These are phyloP conservation scores for Melanostoma mellinum DNA, from an alignment of 2,888 invertebrate species.

Conservation along the genomic window DNA sequence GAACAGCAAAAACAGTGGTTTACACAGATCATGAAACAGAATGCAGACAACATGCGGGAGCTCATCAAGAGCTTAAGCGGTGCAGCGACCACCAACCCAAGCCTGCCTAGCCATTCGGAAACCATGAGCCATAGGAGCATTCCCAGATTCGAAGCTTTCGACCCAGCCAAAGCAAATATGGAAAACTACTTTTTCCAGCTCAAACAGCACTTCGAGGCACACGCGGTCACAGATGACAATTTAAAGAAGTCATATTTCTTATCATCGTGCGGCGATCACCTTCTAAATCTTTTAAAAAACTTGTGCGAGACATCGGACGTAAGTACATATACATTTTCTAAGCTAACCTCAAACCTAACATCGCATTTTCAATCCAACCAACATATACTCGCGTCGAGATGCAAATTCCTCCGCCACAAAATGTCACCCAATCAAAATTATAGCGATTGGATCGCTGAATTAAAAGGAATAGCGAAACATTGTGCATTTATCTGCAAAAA, in stretches of 20 bases:
- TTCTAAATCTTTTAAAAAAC: constrained; percentile 13
- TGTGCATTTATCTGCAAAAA: constrained; percentile 48
- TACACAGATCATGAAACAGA: neutral
- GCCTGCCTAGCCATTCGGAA: too few relatives aligned
- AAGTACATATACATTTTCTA: constrained; percentile 28
- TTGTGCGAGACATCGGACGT: constrained; percentile 21
- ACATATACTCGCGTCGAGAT: constrained; percentile 45
- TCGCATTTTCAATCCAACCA: constrained; percentile 35
- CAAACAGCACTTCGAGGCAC: constrained; percentile 16
- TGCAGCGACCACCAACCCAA: neutral
- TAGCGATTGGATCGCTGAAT: constrained; percentile 50
- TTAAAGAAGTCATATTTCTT: constrained; percentile 13
- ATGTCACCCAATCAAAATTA: constrained; percentile 37
- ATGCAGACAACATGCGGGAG: constrained; percentile 2
- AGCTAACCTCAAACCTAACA: constrained; percentile 13
- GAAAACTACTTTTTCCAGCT: constrained; percentile 27
- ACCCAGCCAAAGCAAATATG: constrained; percentile 14
- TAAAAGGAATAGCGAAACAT: constrained; percentile 49
- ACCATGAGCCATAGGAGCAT: neutral
- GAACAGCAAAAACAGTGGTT: constrained; percentile 19
- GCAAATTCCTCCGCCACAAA: constrained; percentile 36
- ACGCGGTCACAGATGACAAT: constrained; percentile 11
- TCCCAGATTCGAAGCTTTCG: neutral
- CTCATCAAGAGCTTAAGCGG: constrained; percentile 6
- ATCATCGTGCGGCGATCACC: constrained; percentile 13